Base-by-base conservation (phyloP, 2,113 vertebrate species). In the Austrofundulus limnaeus region DNA sequence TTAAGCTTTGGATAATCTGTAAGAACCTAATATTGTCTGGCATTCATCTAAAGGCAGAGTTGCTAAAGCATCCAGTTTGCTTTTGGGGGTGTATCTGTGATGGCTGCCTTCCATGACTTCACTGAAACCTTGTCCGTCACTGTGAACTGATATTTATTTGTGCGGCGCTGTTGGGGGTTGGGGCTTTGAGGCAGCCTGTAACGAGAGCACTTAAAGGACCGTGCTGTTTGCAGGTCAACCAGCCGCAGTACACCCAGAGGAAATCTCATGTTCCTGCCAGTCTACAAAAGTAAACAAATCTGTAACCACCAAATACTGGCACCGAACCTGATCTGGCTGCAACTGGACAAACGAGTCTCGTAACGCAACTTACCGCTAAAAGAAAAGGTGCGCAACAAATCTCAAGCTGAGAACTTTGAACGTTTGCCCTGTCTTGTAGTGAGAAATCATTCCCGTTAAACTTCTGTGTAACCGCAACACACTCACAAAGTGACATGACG, bases 211-310 rank as follows among this genome's bases (percentile, higher is more conserved):
- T 67, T 66, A 52, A 81, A 85, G 62, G 64, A 65, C 67, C 70
- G 1, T 20, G 77, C 69, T 82, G 81, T 84, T 73, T 78, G 77
- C 72, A 68, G 81, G 81, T 83, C 46, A 51, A 55, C 49, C 72
- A 69, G 86, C 82, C 80, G 5, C 75, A 69, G 74, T 47, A 70
- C 75, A 82, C 80, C 58, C 86, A 80, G 76, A 90, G 90, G 89
- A 90, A 90, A 87, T 89, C 88, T 90, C 83, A 62, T 78, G 82
- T 90, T 90, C 81, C 89, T 87, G 87, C 85, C 84, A 85, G 85
- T 80, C 70, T 70, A 63, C 81, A 78, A 88, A 82, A 85, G 85
- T 85, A 88, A 90, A 89, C 90, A 88, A 70, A 77, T 79, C 77
- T 76, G 69, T 39, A 86, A 84, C 80, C 83, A 73, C 82, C 51